A percentile compares a stretch with the other conserved stretches of the same genome.
phyloP scores from a whole-genome alignment of 2,888 invertebrate species.

The Drosophila engyochracea region DNA sequence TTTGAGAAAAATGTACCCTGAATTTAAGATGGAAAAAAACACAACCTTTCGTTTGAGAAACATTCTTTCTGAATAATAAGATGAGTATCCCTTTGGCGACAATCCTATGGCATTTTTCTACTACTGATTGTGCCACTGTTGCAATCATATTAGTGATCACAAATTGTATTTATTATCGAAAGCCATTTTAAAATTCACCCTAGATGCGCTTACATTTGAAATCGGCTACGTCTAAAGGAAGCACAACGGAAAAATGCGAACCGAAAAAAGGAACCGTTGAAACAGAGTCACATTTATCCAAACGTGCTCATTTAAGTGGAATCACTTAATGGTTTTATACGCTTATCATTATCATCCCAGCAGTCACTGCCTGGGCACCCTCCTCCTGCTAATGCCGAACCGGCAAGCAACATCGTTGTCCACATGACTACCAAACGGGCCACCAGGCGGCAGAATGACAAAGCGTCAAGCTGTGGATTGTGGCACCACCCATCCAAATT shows the following conservation, averaged over 20 bases:
- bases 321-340: conserved; percentile 84
- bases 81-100: neutral
- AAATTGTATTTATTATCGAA: conserved; percentile 18
- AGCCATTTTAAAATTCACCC: neutral
- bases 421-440: conserved; percentile 26
- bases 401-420: conserved; percentile 19
- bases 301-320: conserved; percentile 83
- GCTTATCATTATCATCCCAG: conserved; percentile 79
- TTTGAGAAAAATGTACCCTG: neutral
- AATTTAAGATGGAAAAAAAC: neutral
- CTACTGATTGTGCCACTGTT: neutral
- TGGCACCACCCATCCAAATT: conserved; percentile 31
- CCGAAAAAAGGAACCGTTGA: conserved; percentile 11
- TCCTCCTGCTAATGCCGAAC: conserved; percentile 25
- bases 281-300: conserved; percentile 53
- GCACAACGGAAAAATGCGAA: conserved; percentile 3
- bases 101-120: neutral
- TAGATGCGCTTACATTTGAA: conserved; percentile 12
- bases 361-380: conserved; percentile 13
- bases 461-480: conserved; percentile 5
- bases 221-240: conserved; percentile 17
- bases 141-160: neutral
- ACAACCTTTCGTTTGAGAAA: neutral
- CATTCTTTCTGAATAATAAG: neutral
- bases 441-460: conserved; percentile 18